A percentile compares a stretch with the other conserved stretches of the same genome.
Conservation (phyloP, 2,113 vertebrate species). For the Dolichotis patagonum region DNA sequence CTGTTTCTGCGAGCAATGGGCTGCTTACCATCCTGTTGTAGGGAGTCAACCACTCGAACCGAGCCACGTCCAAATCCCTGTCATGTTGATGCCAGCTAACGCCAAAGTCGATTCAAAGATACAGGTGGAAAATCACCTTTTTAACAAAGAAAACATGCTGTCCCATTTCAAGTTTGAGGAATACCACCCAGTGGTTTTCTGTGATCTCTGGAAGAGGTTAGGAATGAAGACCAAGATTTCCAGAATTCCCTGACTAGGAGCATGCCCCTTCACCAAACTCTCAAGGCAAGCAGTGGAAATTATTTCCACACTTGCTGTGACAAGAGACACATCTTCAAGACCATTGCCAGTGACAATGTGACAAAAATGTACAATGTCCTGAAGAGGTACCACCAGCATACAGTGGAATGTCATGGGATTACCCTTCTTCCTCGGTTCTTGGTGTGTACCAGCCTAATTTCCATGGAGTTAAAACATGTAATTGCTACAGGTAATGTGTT, state of each 20-base stretch:
- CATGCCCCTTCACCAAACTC: conserved; percentile 95
- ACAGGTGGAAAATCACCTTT: conserved; percentile 99
- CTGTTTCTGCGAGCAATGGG: neutral
- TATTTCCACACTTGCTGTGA: conserved; percentile 97
- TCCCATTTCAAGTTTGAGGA: neutral
- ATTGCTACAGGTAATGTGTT: conserved; percentile 99
- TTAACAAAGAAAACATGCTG: conserved; percentile 90
- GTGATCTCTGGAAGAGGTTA: neutral
- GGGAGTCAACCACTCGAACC: conserved; percentile 86
- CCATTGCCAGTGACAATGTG: conserved; percentile 97
- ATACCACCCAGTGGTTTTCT: neutral
- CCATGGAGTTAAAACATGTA: conserved; percentile 97
- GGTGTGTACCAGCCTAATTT: conserved; percentile 98
- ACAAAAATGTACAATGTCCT: conserved; percentile 99
- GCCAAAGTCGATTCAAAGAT: conserved; percentile 99
- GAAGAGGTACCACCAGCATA: conserved; percentile 98
- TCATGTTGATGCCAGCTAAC: conserved; percentile 99
- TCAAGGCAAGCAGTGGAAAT: conserved; percentile 96
- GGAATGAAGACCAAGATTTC: neutral
- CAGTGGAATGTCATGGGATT: conserved; percentile 97
- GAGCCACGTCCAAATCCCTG: conserved; percentile 99
- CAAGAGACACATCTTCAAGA: conserved; percentile 98
- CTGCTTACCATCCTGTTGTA: neutral
- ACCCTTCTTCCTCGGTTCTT: conserved; percentile 98
- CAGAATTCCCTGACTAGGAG: conserved; percentile 98